These are phyloP conservation scores for Bubo blakistoni DNA, from an alignment of 2,113 vertebrate species.

Conservation along the genomic window DNA sequence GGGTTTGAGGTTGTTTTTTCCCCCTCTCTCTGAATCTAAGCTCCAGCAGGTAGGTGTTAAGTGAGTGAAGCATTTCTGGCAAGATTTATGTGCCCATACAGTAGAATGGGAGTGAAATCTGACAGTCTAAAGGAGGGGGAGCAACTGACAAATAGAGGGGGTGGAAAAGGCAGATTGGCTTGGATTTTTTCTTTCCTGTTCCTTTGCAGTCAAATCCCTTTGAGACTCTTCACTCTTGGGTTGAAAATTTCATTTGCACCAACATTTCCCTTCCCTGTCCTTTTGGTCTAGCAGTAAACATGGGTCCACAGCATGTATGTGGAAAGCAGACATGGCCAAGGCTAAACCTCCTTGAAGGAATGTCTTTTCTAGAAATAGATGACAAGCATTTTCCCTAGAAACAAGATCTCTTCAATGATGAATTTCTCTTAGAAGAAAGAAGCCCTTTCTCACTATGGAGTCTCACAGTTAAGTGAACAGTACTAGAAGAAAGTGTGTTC, in stretches of 20 bases:
- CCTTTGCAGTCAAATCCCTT: constrained; percentile 31
- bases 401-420: background rate
- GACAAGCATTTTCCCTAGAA: constrained; percentile 1
- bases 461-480: background rate
- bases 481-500: background rate
- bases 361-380: constrained; percentile 9
- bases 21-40: constrained; percentile 4
- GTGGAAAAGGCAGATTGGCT: constrained; percentile 35
- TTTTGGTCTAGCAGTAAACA: constrained; percentile 48
- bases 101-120: constrained; percentile 56
- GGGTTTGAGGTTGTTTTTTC: constrained; percentile 25
- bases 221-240: constrained; percentile 22
- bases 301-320: background rate
- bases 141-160: constrained; percentile 29
- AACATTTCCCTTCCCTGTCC: constrained; percentile 24
- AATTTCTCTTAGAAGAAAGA: background rate
- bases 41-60: constrained; percentile 63
- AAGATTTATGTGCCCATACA: constrained; percentile 48
- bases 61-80: constrained; percentile 63
- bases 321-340: background rate
- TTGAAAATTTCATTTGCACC: constrained; percentile 44
- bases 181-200: constrained; percentile 52
- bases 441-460: background rate
- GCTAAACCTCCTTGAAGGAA: background rate
- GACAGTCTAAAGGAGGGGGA: constrained; percentile 47